Base-by-base conservation (phyloP, 2,888 invertebrate species). In the Cyaniris semiargus region DNA sequence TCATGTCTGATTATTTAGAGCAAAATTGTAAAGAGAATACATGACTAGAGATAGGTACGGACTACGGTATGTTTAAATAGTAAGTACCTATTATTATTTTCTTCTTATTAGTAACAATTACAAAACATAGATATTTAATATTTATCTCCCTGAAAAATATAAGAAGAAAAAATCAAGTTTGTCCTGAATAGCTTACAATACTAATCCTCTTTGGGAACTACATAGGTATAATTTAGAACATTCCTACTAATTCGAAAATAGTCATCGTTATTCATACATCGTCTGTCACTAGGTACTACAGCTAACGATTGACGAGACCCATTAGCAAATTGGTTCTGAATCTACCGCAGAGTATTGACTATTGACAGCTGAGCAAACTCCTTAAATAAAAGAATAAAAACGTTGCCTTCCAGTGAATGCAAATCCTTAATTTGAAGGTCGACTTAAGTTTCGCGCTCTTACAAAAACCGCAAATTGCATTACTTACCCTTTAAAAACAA, bases 401-500 rank as follows among this genome's bases (percentile, higher is more conserved):
- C 7, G 5, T 66, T 13, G 60, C 60, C 21, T 58, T 5, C 53
- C 53, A 21, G 66, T 66, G 27, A 66, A 13, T 66, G 23, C 15
- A 27, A 15, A 18, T 66, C 1, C 66, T 27, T 66, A 31, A 66
- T 27, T 66, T 15, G 31, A 66, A 66, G 60, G 60, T 60, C 23
- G 13, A 23, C 60, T 60, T 3, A 23, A 60, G 23, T 66, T 66
- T 15, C 6, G 27, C 66, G 23, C 21, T 66, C 60, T 13, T 8
- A 66, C 34, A 71, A 10, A 34, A 34, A 70, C 27, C 8, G 3
- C n/a, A 71, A n/a, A 71, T 21, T 38, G n/a, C 3, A 71, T n/a
- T 38, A n/a, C 71, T 71, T 71, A 71, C 71, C 71, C 71, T 34
- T 71, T 71, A 38, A 38, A 71, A 71, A 71, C 21, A n/a, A 71